These are phyloP conservation scores for Bombus affinis DNA, from an alignment of 1,140 invertebrate species.

Conservation along the genomic window DNA sequence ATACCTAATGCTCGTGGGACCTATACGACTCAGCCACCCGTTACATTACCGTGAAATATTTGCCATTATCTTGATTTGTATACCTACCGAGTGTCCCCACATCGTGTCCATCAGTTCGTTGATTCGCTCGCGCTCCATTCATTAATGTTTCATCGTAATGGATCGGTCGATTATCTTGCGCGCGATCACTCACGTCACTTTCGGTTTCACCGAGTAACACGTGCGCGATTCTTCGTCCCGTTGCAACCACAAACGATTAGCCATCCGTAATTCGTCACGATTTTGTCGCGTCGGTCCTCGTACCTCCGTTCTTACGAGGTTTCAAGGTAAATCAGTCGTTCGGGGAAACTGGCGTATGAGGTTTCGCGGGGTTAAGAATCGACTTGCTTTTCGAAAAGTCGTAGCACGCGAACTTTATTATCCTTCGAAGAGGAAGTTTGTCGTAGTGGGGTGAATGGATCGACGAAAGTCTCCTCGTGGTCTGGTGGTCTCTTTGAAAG, in stretches of 20 bases:
- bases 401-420: not conserved
- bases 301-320: not conserved
- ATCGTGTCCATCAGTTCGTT: constrained; percentile 49
- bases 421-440: no score
- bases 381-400: not conserved
- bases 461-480: not conserved
- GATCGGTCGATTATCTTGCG: constrained; percentile 49
- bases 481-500: not conserved
- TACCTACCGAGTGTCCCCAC: constrained; percentile 40
- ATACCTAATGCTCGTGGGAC: constrained; percentile 61
- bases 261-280: not conserved
- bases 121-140: constrained; percentile 23
- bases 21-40: constrained; percentile 72
- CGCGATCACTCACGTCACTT: constrained; percentile 37
- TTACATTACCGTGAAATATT: constrained; percentile 78
- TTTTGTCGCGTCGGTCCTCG: not conserved
- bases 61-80: constrained; percentile 78
- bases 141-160: constrained; percentile 68
- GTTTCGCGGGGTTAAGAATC: not conserved
- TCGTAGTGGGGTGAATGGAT: no score
- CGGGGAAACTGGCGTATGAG: not conserved
- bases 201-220: constrained; percentile 3
- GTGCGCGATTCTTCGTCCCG: not conserved
- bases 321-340: not conserved
- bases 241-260: not conserved